Percentiles rank a stretch among this genome's conserved stretches.
phyloP scores from a whole-genome alignment of 2,797 vertebrate species.

The Balearica regulorum region DNA sequence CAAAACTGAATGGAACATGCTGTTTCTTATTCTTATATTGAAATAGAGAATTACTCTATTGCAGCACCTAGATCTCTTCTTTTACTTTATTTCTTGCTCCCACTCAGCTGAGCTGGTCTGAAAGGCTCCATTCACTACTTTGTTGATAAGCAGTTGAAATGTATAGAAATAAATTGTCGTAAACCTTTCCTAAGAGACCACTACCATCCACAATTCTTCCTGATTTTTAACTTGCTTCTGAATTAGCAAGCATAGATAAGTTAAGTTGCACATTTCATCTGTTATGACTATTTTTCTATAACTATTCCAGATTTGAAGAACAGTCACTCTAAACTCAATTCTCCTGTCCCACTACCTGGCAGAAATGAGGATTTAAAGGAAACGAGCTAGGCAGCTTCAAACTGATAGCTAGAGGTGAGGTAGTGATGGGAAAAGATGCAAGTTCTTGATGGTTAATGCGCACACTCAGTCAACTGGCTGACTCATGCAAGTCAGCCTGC shows the following conservation, averaged over 20 bases:
- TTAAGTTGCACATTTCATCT: background rate
- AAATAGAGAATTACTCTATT: background rate
- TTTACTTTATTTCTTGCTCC: background rate
- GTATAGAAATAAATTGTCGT: background rate
- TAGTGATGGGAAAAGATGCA: background rate
- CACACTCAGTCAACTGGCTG: background rate
- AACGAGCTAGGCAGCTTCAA: constrained; percentile 35
- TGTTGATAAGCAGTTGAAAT: background rate
- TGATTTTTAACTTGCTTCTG: background rate
- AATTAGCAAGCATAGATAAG: background rate
- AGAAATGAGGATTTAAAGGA: constrained; percentile 30
- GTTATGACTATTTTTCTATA: background rate
- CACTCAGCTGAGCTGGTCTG: background rate
- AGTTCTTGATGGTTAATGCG: background rate
- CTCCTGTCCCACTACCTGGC: background rate
- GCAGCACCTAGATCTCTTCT: background rate
- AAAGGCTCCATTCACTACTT: background rate
- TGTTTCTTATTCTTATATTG: background rate
- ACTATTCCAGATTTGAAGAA: constrained; percentile 33
- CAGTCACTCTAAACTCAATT: background rate
- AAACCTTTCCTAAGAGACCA: background rate
- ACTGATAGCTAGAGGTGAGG: constrained; percentile 44
- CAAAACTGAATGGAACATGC: background rate
- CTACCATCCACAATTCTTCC: background rate
- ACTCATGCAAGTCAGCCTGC: background rate